A percentile compares a stretch with the other conserved stretches of the same genome.
Evolutionary conservation across 1,140 invertebrate species (phyloP).

Genomic region (Matsumurasca onukii): DNA sequence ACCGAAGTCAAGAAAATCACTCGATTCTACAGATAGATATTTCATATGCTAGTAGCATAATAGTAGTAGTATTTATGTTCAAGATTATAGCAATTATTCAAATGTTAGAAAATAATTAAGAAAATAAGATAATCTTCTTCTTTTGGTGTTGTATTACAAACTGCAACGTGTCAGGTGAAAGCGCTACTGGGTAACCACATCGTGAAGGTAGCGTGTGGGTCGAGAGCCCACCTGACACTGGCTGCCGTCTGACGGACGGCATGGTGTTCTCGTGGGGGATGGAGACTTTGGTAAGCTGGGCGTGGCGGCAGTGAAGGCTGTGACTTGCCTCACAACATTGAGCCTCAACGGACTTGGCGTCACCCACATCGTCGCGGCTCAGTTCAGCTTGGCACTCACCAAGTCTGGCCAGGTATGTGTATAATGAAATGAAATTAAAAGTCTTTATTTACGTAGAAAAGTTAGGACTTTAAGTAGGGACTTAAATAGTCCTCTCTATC

Average conservation of each 20-base stretch:
- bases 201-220: conserved; percentile 86
- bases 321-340: conserved; percentile 80
- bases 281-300: conserved; percentile 83
- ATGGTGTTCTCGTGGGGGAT: conserved; percentile 87
- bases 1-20: too few relatives aligned
- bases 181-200: conserved; percentile 65
- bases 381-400: conserved; percentile 91
- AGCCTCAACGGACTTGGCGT: conserved; percentile 85
- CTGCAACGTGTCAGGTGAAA: conserved; percentile 64
- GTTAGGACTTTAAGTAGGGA: too few relatives aligned
- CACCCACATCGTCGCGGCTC: conserved; percentile 90
- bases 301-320: conserved; percentile 60
- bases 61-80: too few relatives aligned
- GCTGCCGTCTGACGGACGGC: conserved; percentile 86
- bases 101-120: too few relatives aligned
- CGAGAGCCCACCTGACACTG: conserved; percentile 91
- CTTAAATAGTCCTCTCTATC: too few relatives aligned
- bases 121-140: too few relatives aligned
- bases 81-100: too few relatives aligned
- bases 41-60: too few relatives aligned
- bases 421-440: too few relatives aligned
- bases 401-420: conserved; percentile 74
- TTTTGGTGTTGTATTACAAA: too few relatives aligned
- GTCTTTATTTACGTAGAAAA: too few relatives aligned
- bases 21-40: too few relatives aligned